These are phyloP conservation scores for Sceloporus undulatus DNA, from an alignment of 2,113 vertebrate genomes.

Conservation along the genomic window DNA sequence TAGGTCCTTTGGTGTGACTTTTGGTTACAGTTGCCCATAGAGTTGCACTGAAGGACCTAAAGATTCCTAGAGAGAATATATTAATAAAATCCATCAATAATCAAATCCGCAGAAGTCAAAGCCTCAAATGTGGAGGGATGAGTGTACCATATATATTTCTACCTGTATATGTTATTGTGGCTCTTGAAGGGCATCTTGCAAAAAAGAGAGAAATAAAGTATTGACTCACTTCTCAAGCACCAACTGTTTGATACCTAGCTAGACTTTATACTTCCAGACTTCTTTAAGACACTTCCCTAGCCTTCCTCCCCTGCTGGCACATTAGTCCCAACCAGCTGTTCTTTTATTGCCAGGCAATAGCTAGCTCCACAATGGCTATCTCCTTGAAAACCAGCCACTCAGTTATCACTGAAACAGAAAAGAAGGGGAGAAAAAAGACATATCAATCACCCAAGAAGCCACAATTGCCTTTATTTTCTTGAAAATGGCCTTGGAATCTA, in stretches of 20 bases:
- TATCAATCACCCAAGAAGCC: neutral
- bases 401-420: neutral
- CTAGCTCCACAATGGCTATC: neutral
- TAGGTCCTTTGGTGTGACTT: too few relatives aligned
- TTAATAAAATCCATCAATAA: too few relatives aligned
- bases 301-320: neutral
- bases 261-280: neutral
- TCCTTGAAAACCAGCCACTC: neutral
- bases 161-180: neutral
- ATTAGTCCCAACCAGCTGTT: conserved; percentile 8
- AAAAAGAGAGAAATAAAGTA: neutral
- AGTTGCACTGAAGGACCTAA: too few relatives aligned
- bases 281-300: neutral
- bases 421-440: neutral
- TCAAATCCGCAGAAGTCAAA: too few relatives aligned
- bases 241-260: neutral
- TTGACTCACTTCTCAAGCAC: neutral
- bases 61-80: too few relatives aligned
- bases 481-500: accelerated
- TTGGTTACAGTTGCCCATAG: too few relatives aligned
- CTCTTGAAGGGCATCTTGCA: neutral
- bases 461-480: neutral
- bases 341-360: neutral
- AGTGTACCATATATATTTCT: too few relatives aligned
- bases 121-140: too few relatives aligned